These are phyloP conservation scores for Drosophila guanche DNA, from an alignment of 1,140 invertebrate species.

Conservation along the genomic window DNA sequence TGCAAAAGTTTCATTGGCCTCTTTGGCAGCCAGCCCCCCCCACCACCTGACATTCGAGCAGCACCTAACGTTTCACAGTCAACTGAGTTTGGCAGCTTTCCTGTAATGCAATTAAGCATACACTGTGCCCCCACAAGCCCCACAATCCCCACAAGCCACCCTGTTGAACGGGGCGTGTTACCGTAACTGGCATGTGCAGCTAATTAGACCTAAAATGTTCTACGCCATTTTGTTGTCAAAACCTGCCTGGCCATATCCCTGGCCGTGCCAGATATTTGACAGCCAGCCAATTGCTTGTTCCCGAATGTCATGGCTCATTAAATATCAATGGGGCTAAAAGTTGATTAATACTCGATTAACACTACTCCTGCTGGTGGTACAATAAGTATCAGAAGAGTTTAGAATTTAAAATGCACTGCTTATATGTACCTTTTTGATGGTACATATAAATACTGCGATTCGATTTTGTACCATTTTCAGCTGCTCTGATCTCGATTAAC, in stretches of 20 bases:
- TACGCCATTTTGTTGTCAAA: constrained; percentile 66
- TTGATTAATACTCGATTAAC: background rate
- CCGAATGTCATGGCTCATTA: constrained; percentile 64
- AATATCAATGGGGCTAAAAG: constrained; percentile 33
- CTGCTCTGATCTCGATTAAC: constrained; percentile 21
- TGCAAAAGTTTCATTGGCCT: background rate
- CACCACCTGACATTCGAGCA: constrained; percentile 12
- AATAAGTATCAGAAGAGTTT: too few species aligned
- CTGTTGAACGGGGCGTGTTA: too few species aligned
- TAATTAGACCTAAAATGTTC: constrained; percentile 60
- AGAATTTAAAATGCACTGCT: too few species aligned
- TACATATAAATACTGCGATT: too few species aligned
- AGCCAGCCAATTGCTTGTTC: constrained; percentile 55
- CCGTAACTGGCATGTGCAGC: constrained; percentile 24
- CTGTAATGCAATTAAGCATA: constrained; percentile 61
- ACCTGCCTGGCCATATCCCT: constrained; percentile 21
- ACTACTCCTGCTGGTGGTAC: background rate
- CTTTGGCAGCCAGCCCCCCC: too few species aligned
- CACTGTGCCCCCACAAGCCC: constrained; percentile 11
- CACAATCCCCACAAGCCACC: too few species aligned
- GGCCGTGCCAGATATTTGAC: constrained; percentile 51
- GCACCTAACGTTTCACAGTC: constrained; percentile 29
- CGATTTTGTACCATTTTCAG: too few species aligned
- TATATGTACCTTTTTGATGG: too few species aligned
- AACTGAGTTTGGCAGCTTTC: constrained; percentile 46